Conservation (phyloP, 2,113 vertebrate genomes). For the Mirza zaza region DNA sequence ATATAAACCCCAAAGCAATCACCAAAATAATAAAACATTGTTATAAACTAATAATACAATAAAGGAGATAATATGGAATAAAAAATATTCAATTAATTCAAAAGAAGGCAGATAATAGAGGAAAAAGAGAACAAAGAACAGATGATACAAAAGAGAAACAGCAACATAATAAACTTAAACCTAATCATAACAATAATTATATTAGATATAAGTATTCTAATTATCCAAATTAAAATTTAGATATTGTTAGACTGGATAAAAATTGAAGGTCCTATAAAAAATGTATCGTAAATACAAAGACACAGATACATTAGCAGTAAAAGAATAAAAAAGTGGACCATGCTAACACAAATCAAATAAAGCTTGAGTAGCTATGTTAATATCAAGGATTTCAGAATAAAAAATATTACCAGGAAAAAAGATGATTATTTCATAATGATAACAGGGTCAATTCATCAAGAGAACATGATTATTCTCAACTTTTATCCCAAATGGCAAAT, state of each 20-base stretch:
- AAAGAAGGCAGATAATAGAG: not conserved
- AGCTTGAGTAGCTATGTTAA: not conserved
- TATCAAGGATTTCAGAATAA: conserved; percentile 33
- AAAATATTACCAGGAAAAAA: not conserved
- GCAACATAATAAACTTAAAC: not conserved
- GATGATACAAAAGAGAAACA: not conserved
- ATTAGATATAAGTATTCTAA: not conserved
- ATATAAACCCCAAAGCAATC: not conserved
- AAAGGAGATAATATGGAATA: not conserved
- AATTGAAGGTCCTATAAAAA: not conserved
- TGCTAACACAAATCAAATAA: not conserved
- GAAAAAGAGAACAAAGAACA: not conserved
- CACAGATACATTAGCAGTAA: not conserved
- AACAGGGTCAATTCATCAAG: not conserved
- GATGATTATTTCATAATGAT: conserved; percentile 29
- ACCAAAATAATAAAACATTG: conserved; percentile 13
- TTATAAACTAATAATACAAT: not conserved
- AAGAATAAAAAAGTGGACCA: not conserved
- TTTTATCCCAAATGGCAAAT: not conserved
- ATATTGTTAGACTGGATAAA: not conserved
- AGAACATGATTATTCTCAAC: not conserved
- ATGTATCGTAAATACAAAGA: not conserved
- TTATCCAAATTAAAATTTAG: not conserved
- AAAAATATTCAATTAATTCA: not conserved
- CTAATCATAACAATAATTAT: not conserved